Percentiles rank a stretch among this genome's conserved stretches.
phyloP scores from a whole-genome alignment of 2,888 invertebrate species.

The Pandemis heparana region DNA sequence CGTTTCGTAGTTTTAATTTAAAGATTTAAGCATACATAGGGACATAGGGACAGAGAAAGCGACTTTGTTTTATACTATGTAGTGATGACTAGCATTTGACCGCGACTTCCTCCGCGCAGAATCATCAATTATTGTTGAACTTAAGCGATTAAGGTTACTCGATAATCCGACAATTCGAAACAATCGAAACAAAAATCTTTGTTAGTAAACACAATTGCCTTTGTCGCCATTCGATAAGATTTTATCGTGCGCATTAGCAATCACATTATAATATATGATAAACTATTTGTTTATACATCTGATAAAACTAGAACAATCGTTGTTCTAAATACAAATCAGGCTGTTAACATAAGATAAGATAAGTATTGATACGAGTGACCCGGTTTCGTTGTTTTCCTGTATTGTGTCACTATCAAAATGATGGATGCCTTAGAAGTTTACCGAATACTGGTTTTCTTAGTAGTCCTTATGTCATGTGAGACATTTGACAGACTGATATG shows the following conservation, averaged over 20 bases:
- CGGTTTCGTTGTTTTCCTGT: conserved; percentile 43
- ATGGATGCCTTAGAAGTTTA: conserved; percentile 18
- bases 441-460: neutral
- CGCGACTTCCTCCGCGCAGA: too few species aligned
- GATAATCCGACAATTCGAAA: neutral
- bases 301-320: conserved; percentile 39
- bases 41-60: too few species aligned
- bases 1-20: too few species aligned
- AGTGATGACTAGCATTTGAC: too few species aligned
- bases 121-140: too few species aligned
- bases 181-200: conserved; percentile 2
- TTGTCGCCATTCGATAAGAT: neutral
- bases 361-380: conserved; percentile 44
- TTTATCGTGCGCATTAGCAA: conserved; percentile 10
- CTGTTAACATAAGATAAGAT: conserved; percentile 42
- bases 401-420: neutral
- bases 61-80: too few species aligned
- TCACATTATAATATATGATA: conserved; percentile 23
- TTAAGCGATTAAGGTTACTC: neutral
- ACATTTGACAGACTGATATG: neutral
- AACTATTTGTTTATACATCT: conserved; percentile 12
- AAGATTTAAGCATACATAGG: too few species aligned
- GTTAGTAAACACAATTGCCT: neutral
- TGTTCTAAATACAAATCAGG: conserved; percentile 41
- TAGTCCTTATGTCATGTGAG: neutral